Percentiles rank a stretch among this genome's conserved stretches.
Evolutionary conservation across 2,113 vertebrate species (phyloP).

Genomic region (Cichladusa arquata): DNA sequence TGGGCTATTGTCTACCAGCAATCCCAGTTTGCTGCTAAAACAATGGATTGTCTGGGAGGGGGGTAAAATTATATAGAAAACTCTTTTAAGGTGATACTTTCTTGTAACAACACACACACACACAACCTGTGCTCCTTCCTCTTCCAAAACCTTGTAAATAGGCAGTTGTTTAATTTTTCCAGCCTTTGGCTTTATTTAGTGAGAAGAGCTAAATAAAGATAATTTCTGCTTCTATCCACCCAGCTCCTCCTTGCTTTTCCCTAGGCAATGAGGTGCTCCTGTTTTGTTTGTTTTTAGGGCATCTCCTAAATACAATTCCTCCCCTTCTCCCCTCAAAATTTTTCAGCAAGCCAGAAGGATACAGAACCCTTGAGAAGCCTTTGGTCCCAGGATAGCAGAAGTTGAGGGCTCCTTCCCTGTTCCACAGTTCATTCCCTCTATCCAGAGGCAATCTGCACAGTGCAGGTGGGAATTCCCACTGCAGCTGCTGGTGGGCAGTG

Average conservation of each 20-base stretch:
- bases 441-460: rapidly evolving
- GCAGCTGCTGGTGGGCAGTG: neutral
- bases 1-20: neutral
- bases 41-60: neutral
- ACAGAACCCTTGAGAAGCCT: neutral
- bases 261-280: neutral
- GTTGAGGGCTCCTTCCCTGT: neutral
- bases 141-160: neutral
- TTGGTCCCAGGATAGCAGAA: neutral
- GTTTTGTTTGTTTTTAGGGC: neutral
- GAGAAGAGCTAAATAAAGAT: neutral
- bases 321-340: neutral
- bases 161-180: neutral
- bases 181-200: neutral
- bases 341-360: neutral
- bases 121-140: neutral
- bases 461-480: neutral
- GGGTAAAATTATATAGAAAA: neutral
- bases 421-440: neutral
- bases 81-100: neutral
- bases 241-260: neutral
- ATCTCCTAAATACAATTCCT: neutral
- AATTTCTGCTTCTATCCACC: neutral
- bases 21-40: neutral
- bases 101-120: neutral